Evolutionary conservation across 2,888 invertebrate species (phyloP).

Genomic region (Chrysodeixis includens): DNA sequence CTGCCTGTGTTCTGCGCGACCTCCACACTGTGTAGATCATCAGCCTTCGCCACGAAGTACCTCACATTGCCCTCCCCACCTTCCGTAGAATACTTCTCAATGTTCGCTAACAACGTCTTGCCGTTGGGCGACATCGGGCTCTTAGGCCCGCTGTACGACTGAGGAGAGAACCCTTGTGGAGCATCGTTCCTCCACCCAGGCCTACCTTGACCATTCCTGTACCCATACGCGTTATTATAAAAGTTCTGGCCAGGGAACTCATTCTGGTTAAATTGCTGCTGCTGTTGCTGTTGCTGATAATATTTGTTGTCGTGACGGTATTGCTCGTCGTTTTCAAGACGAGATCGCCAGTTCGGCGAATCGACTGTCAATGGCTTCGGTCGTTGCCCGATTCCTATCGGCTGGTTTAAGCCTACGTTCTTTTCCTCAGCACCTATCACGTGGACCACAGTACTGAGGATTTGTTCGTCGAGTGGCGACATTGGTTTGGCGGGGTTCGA

Average conservation of each 20-base stretch:
- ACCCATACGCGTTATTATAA: slow-evolving; percentile 69
- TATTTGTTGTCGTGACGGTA: slow-evolving; percentile 66
- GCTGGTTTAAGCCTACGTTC: slow-evolving; percentile 91
- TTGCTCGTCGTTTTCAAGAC: slow-evolving; percentile 72
- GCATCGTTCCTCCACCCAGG: slow-evolving; percentile 66
- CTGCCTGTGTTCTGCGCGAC: slow-evolving; percentile 86
- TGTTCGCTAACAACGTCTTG: slow-evolving; percentile 77
- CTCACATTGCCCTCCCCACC: slow-evolving; percentile 63
- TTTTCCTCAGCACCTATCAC: slow-evolving; percentile 93
- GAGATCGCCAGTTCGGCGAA: slow-evolving; percentile 82
- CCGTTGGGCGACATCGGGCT: slow-evolving; percentile 80
- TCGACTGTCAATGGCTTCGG: slow-evolving; percentile 92
- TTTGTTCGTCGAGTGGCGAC: slow-evolving; percentile 91
- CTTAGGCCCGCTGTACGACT: slow-evolving; percentile 69
- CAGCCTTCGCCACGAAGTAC: slow-evolving; percentile 91
- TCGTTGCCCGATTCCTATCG: slow-evolving; percentile 93
- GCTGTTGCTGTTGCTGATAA: slow-evolving; percentile 66
- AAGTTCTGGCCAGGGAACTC: slow-evolving; percentile 66
- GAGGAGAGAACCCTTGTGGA: slow-evolving; percentile 72
- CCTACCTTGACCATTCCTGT: slow-evolving; percentile 70
- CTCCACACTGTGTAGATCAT: slow-evolving; percentile 88
- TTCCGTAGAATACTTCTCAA: slow-evolving; percentile 75
- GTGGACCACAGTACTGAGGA: slow-evolving; percentile 91
- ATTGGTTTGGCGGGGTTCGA: slow-evolving; percentile 88
- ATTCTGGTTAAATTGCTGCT: slow-evolving; percentile 54